Evolutionary conservation across 1,140 invertebrate species (phyloP).

Genomic region (Drosophila funebris): DNA sequence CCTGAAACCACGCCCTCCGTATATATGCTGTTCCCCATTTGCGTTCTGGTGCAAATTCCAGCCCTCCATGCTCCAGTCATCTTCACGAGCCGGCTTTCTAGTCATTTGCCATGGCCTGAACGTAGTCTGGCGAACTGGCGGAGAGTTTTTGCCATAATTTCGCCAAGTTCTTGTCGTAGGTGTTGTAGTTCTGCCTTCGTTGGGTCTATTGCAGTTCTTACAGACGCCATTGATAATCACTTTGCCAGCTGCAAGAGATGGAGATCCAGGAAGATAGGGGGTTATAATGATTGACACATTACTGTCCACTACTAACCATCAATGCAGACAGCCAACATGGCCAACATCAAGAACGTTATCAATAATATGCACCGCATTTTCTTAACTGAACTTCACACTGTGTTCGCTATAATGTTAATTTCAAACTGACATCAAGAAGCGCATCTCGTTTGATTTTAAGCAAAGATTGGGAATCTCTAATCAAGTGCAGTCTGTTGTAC

Average conservation of each 20-base stretch:
- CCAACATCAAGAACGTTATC: constrained; percentile 40
- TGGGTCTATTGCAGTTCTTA: constrained; percentile 35
- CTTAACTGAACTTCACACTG: neutral
- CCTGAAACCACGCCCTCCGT: neutral
- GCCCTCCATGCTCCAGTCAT: neutral
- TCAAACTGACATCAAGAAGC: constrained; percentile 35
- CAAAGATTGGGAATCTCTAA: neutral
- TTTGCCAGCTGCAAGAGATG: constrained; percentile 42
- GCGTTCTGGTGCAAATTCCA: neutral
- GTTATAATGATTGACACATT: neutral
- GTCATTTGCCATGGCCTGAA: neutral
- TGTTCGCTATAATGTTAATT: constrained; percentile 22
- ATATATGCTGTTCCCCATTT: neutral
- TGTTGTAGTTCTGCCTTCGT: neutral
- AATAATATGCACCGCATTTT: constrained; percentile 51
- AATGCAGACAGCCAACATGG: constrained; percentile 25
- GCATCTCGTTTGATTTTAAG: constrained; percentile 9
- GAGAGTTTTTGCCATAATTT: neutral
- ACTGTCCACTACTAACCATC: constrained; percentile 39
- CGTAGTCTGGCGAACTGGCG: neutral
- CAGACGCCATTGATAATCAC: constrained; percentile 60
- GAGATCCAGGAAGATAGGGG: neutral
- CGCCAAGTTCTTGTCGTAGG: neutral
- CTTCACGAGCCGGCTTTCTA: neutral
- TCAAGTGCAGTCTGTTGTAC: neutral